Conservation (phyloP, 2,888 invertebrate species). For the Heteropelma amictum region DNA sequence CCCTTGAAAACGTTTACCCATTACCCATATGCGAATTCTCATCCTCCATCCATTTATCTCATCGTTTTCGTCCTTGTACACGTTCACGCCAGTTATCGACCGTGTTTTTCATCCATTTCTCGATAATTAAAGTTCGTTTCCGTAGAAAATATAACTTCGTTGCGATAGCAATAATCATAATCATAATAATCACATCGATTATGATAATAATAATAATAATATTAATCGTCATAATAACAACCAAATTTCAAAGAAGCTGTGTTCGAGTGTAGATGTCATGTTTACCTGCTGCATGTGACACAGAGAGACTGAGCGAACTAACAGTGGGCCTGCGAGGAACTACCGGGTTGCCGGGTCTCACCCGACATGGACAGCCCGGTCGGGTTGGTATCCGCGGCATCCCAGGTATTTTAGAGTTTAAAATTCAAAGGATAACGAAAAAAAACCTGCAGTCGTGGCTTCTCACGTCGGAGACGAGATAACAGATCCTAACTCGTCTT, state of each 20-base stretch:
- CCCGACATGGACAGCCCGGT: constrained; percentile 80
- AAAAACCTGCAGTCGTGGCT: no score
- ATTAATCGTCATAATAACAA: constrained; percentile 12
- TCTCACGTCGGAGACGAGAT: no score
- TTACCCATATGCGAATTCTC: background rate
- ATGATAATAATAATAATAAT: constrained; percentile 8
- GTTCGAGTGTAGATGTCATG: constrained; percentile 60
- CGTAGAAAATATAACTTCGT: background rate
- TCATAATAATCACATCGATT: constrained; percentile 1
- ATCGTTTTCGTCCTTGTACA: background rate
- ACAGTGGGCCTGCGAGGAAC: constrained; percentile 82
- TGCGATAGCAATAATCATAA: background rate
- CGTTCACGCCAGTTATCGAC: background rate
- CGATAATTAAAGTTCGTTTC: background rate
- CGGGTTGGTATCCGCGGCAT: constrained; percentile 80
- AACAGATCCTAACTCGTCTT: no score
- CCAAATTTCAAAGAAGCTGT: constrained; percentile 45
- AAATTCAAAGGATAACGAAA: background rate
- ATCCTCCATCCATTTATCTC: background rate
- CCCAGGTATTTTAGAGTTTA: constrained; percentile 77
- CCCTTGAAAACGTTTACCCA: constrained; percentile 24
- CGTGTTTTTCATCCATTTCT: background rate
- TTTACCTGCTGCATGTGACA: constrained; percentile 70
- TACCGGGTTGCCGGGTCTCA: constrained; percentile 83
- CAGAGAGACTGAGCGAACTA: constrained; percentile 82